A percentile compares a stretch with the other conserved stretches of the same genome.
phyloP scores from a whole-genome alignment of 2,113 vertebrate genomes.

The Abramis brama region DNA sequence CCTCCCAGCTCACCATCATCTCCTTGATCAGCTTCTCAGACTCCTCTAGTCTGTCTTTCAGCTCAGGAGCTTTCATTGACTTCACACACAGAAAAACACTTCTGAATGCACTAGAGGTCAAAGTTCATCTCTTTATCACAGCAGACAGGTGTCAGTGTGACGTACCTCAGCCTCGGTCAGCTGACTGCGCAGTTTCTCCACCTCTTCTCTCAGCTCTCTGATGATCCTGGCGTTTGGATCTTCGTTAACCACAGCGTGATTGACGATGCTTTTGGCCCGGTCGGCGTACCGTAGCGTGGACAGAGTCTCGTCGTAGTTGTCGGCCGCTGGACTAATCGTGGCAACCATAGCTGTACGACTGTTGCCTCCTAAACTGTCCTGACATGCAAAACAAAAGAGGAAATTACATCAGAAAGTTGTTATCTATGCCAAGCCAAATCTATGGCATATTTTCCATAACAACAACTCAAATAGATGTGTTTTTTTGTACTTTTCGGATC shows the following conservation, averaged over 20 bases:
- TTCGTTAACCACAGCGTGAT: constrained; percentile 86
- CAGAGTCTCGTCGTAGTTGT: constrained; percentile 87
- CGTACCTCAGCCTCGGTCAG: constrained; percentile 86
- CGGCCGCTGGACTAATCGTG: constrained; percentile 84
- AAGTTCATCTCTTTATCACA: not conserved
- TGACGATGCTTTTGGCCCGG: constrained; percentile 86
- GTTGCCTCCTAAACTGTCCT: constrained; percentile 89
- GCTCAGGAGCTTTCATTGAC: constrained; percentile 89
- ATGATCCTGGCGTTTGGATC: constrained; percentile 87
- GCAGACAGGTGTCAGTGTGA: not conserved
- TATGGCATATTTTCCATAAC: no score
- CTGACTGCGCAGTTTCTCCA: constrained; percentile 85
- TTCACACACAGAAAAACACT: constrained; percentile 52
- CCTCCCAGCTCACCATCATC: constrained; percentile 89
- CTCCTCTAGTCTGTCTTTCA: constrained; percentile 86
- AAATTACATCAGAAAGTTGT: not conserved
- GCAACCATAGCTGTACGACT: constrained; percentile 90
- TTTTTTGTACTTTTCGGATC: not conserved
- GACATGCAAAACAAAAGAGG: not conserved
- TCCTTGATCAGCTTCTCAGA: constrained; percentile 87
- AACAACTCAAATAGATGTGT: no score
- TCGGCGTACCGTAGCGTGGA: constrained; percentile 86
- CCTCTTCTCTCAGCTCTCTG: constrained; percentile 84
- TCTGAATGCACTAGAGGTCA: not conserved
- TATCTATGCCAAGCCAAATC: not conserved